These are phyloP conservation scores for Stenurella melanura DNA, from an alignment of 2,888 invertebrate genomes.

Conservation along the genomic window DNA sequence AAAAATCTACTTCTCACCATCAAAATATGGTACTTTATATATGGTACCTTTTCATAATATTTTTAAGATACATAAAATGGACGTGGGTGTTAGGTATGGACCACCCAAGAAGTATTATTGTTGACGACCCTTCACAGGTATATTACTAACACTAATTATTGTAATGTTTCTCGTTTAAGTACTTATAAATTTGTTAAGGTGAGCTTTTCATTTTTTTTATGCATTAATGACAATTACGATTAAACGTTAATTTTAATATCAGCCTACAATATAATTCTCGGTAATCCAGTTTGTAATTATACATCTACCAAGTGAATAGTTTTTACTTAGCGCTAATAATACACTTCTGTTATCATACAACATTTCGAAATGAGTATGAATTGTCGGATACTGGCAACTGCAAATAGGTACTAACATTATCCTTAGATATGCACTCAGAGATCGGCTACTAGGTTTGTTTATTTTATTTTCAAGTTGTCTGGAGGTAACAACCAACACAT, in stretches of 20 bases:
- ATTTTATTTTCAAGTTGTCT: too few relatives aligned
- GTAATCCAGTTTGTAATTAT: not conserved
- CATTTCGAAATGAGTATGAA: not conserved
- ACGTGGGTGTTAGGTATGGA: slow-evolving; percentile 25
- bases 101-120: slow-evolving; percentile 24
- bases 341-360: not conserved
- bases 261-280: not conserved
- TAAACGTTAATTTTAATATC: not conserved
- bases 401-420: too few relatives aligned
- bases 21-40: not conserved
- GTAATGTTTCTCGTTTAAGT: slow-evolving; percentile 12
- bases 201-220: not conserved
- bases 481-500: too few relatives aligned
- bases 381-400: too few relatives aligned
- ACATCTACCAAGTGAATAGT: not conserved
- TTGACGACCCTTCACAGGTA: slow-evolving; percentile 2
- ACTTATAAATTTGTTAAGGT: slow-evolving; percentile 18
- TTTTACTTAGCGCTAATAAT: not conserved
- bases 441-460: too few relatives aligned
- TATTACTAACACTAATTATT: not conserved
- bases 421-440: too few relatives aligned
- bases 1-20: not conserved
- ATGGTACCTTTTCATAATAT: slow-evolving; percentile 14
- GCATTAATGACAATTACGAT: not conserved
- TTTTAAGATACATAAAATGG: slow-evolving; percentile 12